Base-by-base conservation (phyloP, 2,797 vertebrate species). In the Neostethus bicornis region DNA sequence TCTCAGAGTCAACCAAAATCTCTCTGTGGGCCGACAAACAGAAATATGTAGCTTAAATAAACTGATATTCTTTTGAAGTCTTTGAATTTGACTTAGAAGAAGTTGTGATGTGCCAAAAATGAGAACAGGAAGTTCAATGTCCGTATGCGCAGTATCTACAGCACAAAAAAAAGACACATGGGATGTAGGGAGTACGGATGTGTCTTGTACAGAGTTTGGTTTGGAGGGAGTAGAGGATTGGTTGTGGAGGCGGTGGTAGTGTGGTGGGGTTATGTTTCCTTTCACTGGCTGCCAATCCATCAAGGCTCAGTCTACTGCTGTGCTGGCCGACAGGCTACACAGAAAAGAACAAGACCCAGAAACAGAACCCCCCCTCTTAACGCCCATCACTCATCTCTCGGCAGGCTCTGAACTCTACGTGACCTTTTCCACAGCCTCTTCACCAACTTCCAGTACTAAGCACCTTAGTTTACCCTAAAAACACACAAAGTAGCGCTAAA, bases 221-320 rank as follows among this genome's bases (percentile, higher is more conserved):
- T 31, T 16, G 51, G 46, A 51, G 49, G 60, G 55, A 59, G 25
- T 11, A 1, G 46, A 61, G 68, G 50, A 65, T 52, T 57, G 61
- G 61, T 38, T 45, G 57, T 39, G 47, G 52, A 24, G 58, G 72
- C 57, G 61, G 29, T 31, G 29, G 11, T 28, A 7, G 8, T 26
- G 25, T 24, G 67, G 51, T 66, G 75, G 86, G 86, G 89, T 87
- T 92, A 91, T 80, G 79, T 94, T 94, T 95, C 93, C 94, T 96
- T 95, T 95, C 93, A 96, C 90, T 87, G 85, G 77, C 93, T 94
- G 94, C 95, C 95, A 95, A 96, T 97, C 96, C 91, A 95, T 97
- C 96, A 97, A 91, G 91, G 90, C 91, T 92, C 93, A 91, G 94
- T 91, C 93, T 92, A 93, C 94, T 70, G 92, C 95, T 94, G 95